phyloP scores from a whole-genome alignment of 2,888 invertebrate species.

The Pseudoips prasinana region DNA sequence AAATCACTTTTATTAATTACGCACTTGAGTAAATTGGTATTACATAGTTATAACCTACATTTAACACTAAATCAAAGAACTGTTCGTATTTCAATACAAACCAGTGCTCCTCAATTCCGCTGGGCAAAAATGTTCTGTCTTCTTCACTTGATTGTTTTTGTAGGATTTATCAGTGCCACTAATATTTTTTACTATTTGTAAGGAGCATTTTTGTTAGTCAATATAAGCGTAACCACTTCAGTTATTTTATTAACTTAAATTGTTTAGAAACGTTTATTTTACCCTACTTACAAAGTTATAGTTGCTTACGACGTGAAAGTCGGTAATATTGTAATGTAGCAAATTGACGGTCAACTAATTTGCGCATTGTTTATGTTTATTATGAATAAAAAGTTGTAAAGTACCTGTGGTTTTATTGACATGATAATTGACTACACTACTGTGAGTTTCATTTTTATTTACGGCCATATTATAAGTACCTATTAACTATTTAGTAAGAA shows the following conservation, averaged over 20 bases:
- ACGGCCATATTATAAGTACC: too few relatives aligned
- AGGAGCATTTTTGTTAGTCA: conserved; percentile 71
- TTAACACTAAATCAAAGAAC: too few relatives aligned
- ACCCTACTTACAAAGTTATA: conserved; percentile 46
- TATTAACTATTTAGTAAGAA: too few relatives aligned
- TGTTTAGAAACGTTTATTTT: conserved; percentile 48
- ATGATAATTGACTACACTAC: conserved; percentile 10
- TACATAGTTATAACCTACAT: too few relatives aligned
- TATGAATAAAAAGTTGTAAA: conserved; percentile 70
- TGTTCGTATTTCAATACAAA: too few relatives aligned
- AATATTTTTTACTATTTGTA: conserved; percentile 48
- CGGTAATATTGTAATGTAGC: conserved; percentile 48
- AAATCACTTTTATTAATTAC: too few relatives aligned
- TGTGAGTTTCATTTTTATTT: too few relatives aligned
- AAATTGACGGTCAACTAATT: conserved; percentile 64
- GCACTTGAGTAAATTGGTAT: too few relatives aligned
- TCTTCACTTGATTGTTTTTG: conserved; percentile 18
- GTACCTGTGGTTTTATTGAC: conserved; percentile 23
- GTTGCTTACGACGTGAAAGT: conserved; percentile 42
- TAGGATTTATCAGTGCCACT: conserved; percentile 63
- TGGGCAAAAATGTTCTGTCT: too few relatives aligned
- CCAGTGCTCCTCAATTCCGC: too few relatives aligned
- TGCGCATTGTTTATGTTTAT: conserved; percentile 79
- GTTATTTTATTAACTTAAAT: conserved; percentile 48
- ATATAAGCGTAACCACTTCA: conserved; percentile 54